Evolutionary conservation across 2,113 vertebrate genomes (phyloP), one percentile per base, ranked within the genome.

Genomic region (Mugil cephalus): DNA sequence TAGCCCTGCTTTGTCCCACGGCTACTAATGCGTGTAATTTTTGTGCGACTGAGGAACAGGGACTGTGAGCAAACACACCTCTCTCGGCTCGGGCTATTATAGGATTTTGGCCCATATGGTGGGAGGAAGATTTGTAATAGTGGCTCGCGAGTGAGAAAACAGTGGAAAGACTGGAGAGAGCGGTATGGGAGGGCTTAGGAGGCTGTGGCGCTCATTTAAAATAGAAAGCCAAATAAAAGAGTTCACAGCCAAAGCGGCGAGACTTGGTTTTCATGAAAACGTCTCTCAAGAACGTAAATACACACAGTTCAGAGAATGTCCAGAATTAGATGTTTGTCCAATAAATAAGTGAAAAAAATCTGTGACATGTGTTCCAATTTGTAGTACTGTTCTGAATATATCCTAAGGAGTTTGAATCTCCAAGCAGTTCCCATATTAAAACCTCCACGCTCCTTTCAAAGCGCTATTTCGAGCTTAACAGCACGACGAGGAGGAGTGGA

Each of bases 11-110:
- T 94, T 93, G 90, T 93, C 68, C 80, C 61, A 60, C 65, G 17
- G 83, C 71, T 76, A 89, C 84, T 89, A 92, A 93, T 91, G 91
- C 74, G 74, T 86, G 86, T 88, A 75, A 91, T 91, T 89, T 90
- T 80, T 86, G 82, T 84, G 79, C 36, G 60, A 80, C 80, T 82
- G 75, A 83, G 53, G 68, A 82, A 87, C 19, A 11, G 62, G 72
- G 77, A 84, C 73, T 88, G 82, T 36, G 65, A 64, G 86, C 84
- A 91, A 90, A 92, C 80, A 80, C 74, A 75, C 76, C 76, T 89
- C 83, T 85, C 88, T 87, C 62, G 85, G 75, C 74, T 81, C 10
- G 7, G 38, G 19, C 83, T 65, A 75, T 83, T 87, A 89, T 65
- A 69, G 80, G 84, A 89, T 88, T 91, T 86, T 81, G 65, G 79